phyloP scores from a whole-genome alignment of 2,888 invertebrate species.

The Reticulitermes lucifugus region DNA sequence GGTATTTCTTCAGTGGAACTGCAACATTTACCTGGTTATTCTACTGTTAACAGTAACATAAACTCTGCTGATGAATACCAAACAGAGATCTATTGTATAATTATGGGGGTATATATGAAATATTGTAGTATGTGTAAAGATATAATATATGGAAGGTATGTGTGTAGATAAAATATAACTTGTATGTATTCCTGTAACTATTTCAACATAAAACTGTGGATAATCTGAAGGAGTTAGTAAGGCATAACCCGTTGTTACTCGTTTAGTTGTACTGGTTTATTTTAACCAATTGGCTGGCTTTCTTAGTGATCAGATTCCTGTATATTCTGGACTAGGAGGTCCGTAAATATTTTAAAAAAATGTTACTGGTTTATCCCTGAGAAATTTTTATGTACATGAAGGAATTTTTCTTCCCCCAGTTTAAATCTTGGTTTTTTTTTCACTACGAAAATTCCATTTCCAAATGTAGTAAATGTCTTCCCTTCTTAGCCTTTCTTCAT shows the following conservation, averaged over 20 bases:
- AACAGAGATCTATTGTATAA: slow-evolving; percentile 44
- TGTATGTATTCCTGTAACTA: slow-evolving; percentile 48
- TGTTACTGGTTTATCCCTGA: slow-evolving; percentile 51
- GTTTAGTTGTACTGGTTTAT: slow-evolving; percentile 50
- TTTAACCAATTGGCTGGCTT: slow-evolving; percentile 22
- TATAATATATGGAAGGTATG: slow-evolving; percentile 46
- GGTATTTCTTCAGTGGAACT: slow-evolving; percentile 44
- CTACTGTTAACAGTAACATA: slow-evolving; percentile 49
- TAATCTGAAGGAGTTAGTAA: slow-evolving; percentile 46
- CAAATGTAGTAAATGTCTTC: slow-evolving; percentile 49
- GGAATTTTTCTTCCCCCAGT: slow-evolving; percentile 36
- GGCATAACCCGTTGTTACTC: slow-evolving; percentile 52
- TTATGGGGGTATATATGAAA: slow-evolving; percentile 41
- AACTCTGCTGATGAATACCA: slow-evolving; percentile 35
- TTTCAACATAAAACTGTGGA: slow-evolving; percentile 50
- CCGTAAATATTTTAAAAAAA: slow-evolving; percentile 47
- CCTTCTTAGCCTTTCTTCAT: slow-evolving; percentile 49
- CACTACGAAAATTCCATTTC: slow-evolving; percentile 48
- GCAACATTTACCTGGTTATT: slow-evolving; percentile 42
- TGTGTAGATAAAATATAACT: slow-evolving; percentile 50
- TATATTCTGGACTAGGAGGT: slow-evolving; percentile 42
- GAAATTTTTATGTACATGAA: slow-evolving; percentile 48
- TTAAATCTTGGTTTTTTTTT: slow-evolving; percentile 38
- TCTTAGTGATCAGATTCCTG: slow-evolving; percentile 37
- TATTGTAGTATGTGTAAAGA: slow-evolving; percentile 45